Evolutionary conservation across 2,113 vertebrate genomes (phyloP).

Genomic region (Leucoraja erinaceus): DNA sequence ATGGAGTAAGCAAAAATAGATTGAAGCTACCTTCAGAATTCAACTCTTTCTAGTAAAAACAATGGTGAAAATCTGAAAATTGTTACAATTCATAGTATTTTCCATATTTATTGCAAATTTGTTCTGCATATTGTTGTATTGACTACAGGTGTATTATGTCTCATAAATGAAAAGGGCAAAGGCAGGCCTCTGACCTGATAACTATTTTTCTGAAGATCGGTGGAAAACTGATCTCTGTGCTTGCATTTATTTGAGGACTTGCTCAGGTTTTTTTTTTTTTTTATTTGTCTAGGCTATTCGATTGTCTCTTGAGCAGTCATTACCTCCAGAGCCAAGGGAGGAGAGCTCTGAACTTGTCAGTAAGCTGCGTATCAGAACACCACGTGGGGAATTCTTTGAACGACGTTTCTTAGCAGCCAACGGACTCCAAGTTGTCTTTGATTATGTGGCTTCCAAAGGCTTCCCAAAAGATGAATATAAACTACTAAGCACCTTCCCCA

Average conservation of each 20-base stretch:
- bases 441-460: slow-evolving; percentile 97
- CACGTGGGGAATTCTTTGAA: slow-evolving; percentile 91
- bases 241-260: slow-evolving; percentile 38
- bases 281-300: slow-evolving; percentile 75
- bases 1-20: neutral
- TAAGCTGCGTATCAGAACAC: slow-evolving; percentile 88
- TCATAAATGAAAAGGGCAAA: neutral
- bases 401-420: slow-evolving; percentile 88
- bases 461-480: slow-evolving; percentile 93
- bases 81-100: neutral
- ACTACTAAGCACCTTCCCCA: slow-evolving; percentile 95
- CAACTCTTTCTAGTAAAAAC: neutral
- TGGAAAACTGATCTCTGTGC: neutral
- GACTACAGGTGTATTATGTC: neutral
- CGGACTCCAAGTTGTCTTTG: slow-evolving; percentile 92
- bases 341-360: slow-evolving; percentile 83
- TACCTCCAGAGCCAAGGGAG: slow-evolving; percentile 83
- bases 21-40: neutral
- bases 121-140: neutral
- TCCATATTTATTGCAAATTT: neutral
- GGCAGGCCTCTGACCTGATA: neutral
- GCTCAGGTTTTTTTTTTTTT: slow-evolving; percentile 33
- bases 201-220: neutral
- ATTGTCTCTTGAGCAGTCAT: slow-evolving; percentile 84
- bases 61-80: neutral